Conservation (phyloP, 2,113 vertebrate genomes). For the Mustela lutreola region DNA sequence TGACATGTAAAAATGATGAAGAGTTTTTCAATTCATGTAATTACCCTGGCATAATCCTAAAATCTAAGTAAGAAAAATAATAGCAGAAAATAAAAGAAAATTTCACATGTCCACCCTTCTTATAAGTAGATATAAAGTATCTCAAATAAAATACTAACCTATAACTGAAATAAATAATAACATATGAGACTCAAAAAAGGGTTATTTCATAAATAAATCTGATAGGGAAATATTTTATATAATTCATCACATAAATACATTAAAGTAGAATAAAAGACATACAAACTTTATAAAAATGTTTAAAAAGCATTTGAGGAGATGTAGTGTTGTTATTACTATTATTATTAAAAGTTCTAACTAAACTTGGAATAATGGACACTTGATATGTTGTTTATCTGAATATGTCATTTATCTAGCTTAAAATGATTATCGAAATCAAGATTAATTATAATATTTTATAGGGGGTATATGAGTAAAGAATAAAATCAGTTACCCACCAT, state of each 20-base stretch:
- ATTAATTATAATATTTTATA: not conserved
- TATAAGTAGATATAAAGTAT: not conserved
- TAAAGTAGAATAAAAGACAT: not conserved
- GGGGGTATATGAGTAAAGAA: not conserved
- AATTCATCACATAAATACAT: not conserved
- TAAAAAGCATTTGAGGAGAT: not conserved
- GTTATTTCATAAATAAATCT: slow-evolving; percentile 20
- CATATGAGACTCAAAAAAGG: not conserved
- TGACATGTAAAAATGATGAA: not conserved
- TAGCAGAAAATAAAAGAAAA: not conserved
- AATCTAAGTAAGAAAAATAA: not conserved
- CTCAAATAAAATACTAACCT: not conserved
- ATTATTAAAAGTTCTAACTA: not conserved
- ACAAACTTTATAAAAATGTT: not conserved
- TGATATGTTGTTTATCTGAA: not conserved
- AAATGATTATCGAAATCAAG: not conserved
- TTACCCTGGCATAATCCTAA: not conserved
- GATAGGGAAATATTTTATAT: not conserved
- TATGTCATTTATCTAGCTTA: not conserved
- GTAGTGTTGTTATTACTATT: not conserved
- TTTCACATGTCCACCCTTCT: not conserved
- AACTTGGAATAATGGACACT: not conserved
- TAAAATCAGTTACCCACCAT: not conserved
- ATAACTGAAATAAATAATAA: not conserved
- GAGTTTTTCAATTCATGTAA: not conserved